These are phyloP conservation scores for Philereme transversata DNA, from an alignment of 2,888 invertebrate species.

Conservation along the genomic window DNA sequence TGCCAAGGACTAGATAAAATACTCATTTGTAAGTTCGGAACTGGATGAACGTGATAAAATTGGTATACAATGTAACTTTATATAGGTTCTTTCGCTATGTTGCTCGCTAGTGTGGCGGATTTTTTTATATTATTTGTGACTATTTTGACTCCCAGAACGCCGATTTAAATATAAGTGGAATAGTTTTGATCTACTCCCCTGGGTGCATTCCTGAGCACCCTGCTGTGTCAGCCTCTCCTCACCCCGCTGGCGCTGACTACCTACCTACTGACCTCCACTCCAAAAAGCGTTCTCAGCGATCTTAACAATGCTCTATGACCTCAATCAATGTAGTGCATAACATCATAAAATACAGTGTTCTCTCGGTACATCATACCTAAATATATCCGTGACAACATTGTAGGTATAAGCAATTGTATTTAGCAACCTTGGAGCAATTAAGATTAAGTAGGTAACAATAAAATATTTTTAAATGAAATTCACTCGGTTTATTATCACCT, in stretches of 20 bases:
- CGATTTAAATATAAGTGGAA: slow-evolving; percentile 9
- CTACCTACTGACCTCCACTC: slow-evolving; percentile 53
- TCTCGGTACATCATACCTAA: slow-evolving; percentile 37
- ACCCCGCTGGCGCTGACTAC: slow-evolving; percentile 12
- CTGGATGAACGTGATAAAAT: neutral
- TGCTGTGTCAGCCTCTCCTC: slow-evolving; percentile 30
- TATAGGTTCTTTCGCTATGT: neutral
- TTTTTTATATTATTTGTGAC: slow-evolving; percentile 1
- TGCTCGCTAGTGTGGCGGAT: neutral
- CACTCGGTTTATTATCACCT: too few species aligned
- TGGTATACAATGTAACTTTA: neutral
- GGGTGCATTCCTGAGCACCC: slow-evolving; percentile 30
- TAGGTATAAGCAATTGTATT: slow-evolving; percentile 19
- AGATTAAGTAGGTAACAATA: neutral
- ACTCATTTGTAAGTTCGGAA: too few species aligned
- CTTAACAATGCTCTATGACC: slow-evolving; percentile 58
- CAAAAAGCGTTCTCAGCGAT: slow-evolving; percentile 59
- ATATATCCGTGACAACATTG: slow-evolving; percentile 37
- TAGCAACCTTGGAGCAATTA: slow-evolving; percentile 24
- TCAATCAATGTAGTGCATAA: slow-evolving; percentile 51
- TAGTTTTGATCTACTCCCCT: slow-evolving; percentile 1
- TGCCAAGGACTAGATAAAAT: neutral
- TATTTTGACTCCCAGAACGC: neutral
- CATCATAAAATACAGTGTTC: slow-evolving; percentile 27
- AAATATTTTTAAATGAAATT: too few species aligned